Percentiles rank a stretch among this genome's conserved stretches.
These are phyloP conservation scores for Drosophila algonquin DNA, from an alignment of 2,888 invertebrate genomes.

Conservation along the genomic window DNA sequence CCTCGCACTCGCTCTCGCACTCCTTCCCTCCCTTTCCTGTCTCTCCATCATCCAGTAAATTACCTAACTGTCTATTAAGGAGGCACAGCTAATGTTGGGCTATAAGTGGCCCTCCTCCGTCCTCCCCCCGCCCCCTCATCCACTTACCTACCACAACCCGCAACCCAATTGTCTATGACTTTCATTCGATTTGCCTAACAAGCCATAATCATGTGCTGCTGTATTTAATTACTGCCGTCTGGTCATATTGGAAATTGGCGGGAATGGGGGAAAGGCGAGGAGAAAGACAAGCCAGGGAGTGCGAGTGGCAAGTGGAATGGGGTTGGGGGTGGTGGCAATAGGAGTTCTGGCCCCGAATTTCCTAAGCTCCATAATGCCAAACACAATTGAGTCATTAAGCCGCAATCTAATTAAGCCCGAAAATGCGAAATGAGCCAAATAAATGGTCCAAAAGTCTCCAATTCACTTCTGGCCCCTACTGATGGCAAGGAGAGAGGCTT, in stretches of 20 bases:
- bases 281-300: not conserved
- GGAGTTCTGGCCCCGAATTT: conserved; percentile 35
- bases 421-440: conserved; percentile 59
- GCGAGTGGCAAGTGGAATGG: not conserved
- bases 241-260: conserved; percentile 60
- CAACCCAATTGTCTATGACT: conserved; percentile 52
- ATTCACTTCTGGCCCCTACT: conserved; percentile 1
- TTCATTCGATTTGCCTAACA: conserved; percentile 77
- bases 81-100: conserved; percentile 52
- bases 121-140: not conserved
- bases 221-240: conserved; percentile 72
- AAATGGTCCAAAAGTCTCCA: conserved; percentile 27
- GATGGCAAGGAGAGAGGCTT: conserved; percentile 6
- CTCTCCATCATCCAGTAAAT: conserved; percentile 19
- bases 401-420: conserved; percentile 77
- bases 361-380: conserved; percentile 67
- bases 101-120: conserved; percentile 55
- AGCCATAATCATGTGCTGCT: conserved; percentile 78
- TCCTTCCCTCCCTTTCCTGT: not conserved
- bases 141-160: conserved; percentile 6
- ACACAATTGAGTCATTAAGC: conserved; percentile 79
- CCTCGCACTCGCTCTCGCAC: conserved; percentile 5
- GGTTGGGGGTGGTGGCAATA: not conserved
- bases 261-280: conserved; percentile 4
- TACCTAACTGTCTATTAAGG: conserved; percentile 48